phyloP scores from a whole-genome alignment of 2,797 vertebrate genomes.

The Mionectes olivaceus region DNA sequence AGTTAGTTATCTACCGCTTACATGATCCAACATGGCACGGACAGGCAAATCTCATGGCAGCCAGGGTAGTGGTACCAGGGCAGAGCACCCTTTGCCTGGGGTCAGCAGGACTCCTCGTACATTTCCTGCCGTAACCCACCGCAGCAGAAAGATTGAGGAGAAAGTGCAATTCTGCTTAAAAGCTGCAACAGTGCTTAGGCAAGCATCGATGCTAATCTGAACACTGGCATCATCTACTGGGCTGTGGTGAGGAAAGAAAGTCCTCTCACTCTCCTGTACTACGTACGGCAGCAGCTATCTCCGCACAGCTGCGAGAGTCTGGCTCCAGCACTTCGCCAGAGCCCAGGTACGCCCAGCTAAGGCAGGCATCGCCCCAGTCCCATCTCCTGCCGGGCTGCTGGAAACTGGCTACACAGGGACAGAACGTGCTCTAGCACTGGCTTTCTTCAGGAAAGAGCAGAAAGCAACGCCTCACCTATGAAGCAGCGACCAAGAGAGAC shows the following conservation, averaged over 20 bases:
- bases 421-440: accelerated
- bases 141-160: not conserved
- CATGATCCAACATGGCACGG: accelerated
- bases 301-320: accelerated
- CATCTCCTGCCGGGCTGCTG: not conserved
- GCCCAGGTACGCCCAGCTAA: not conserved
- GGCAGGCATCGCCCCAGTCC: accelerated
- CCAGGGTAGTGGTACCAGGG: not conserved
- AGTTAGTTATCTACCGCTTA: not conserved
- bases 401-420: not conserved
- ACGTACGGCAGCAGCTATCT: accelerated
- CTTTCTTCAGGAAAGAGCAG: not conserved
- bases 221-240: not conserved
- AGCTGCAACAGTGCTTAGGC: not conserved
- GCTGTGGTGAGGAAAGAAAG: not conserved
- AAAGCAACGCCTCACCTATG: not conserved
- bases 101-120: not conserved
- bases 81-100: not conserved
- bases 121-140: not conserved
- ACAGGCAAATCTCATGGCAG: not conserved
- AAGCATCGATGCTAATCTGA: not conserved
- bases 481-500: accelerated
- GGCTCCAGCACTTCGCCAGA: not conserved
- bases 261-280: not conserved
- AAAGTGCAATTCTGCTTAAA: not conserved